Evolutionary conservation across 2,888 invertebrate species (phyloP).

Genomic region (Dicranocentrus wangi): DNA sequence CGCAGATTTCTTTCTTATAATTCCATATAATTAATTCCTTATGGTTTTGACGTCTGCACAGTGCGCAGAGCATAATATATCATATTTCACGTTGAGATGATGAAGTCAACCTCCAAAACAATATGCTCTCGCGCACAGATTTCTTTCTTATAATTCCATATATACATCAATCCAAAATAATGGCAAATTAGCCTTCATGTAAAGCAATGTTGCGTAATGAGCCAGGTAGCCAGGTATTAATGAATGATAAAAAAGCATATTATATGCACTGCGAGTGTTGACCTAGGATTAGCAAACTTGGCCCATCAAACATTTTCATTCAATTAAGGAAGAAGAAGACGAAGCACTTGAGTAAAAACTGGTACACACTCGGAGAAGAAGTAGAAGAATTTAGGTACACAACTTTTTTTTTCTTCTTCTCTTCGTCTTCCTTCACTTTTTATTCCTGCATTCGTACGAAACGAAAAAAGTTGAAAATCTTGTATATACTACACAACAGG

Average conservation of each 20-base stretch:
- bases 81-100: conserved; percentile 32
- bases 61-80: conserved; percentile 3
- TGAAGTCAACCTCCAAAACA: conserved; percentile 8
- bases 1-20: background rate
- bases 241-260: conserved; percentile 35
- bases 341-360: conserved; percentile 23
- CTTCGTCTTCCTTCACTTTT: no score
- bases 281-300: conserved; percentile 39
- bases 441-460: no score
- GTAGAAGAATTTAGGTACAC: no score
- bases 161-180: conserved; percentile 17
- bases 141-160: background rate
- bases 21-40: conserved; percentile 16
- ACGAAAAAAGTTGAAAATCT: no score
- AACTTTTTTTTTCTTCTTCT: no score
- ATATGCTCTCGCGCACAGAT: background rate
- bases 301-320: conserved; percentile 40
- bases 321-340: conserved; percentile 51
- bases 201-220: conserved; percentile 38
- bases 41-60: conserved; percentile 39
- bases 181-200: conserved; percentile 29
- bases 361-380: background rate
- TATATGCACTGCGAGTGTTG: conserved; percentile 51
- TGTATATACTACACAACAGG: no score
- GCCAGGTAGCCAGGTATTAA: conserved; percentile 22